Base-by-base conservation (phyloP, 2,797 vertebrate species). In the Tenualosa thibaudeaui region DNA sequence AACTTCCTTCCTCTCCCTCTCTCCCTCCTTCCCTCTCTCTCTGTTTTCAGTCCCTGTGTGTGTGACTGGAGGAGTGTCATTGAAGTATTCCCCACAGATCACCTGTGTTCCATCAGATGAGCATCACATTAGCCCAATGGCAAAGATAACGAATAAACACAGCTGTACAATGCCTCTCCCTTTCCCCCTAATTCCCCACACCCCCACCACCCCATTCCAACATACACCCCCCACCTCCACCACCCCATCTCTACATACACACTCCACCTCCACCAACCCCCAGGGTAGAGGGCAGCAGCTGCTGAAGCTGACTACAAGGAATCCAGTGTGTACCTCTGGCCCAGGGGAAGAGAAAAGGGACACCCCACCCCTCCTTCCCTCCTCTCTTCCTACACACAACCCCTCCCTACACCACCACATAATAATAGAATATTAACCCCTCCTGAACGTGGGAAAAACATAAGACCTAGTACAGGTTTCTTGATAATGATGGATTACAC, bases 81-180 rank as follows among this genome's bases (percentile, higher is more conserved):
- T 83, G 81, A 50, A 78, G 53, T 86, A 84, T 85, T 89, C 89
- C 86, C 89, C 85, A 84, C 62, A 82, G 83, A 53, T 83, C 75
- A 85, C 87, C 84, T 90, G 86, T 87, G 87, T 86, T 88, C 84
- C 86, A 91, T 89, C 88, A 88, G 90, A 91, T 84, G 84, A 85
- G 91, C 87, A 89, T 89, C 87, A 84, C 89, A 93, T 93, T 89
- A 91, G 91, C 85, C 68, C 88, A 82, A 85, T 81, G 88, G 84
- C 89, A 90, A 88, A 81, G 88, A 89, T 90, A 93, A 91, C 90
- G 85, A 91, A 91, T 87, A 89, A 89, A 91, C 88, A 90, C 89
- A 90, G 88, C 86, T 91, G 88, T 85, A 83, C 88, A 86, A 84
- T 90, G 88, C 68, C 86, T 86, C 91, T 90, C 86, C 82, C 91